phyloP scores from a whole-genome alignment of 2,113 vertebrate genomes.

The Pampusana beccarii region DNA sequence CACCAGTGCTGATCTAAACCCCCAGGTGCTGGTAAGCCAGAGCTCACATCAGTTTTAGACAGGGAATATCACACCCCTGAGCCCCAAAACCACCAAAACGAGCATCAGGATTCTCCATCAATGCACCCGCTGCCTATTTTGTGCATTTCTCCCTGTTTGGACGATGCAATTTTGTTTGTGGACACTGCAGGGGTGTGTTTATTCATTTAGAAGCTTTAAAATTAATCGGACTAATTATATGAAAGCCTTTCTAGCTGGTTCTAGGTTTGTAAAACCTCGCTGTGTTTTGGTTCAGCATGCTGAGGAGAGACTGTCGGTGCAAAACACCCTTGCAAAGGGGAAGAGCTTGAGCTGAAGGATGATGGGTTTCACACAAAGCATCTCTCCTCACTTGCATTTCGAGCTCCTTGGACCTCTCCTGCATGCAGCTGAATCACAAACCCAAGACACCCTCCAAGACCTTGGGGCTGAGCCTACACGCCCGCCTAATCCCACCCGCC shows the following conservation, averaged over 20 bases:
- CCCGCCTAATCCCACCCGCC: background rate
- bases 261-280: background rate
- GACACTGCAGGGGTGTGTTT: background rate
- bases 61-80: background rate
- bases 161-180: background rate
- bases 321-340: fast-evolving
- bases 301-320: background rate
- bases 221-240: background rate
- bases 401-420: background rate
- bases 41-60: fast-evolving
- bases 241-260: background rate
- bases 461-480: background rate
- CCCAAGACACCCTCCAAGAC: too few species aligned
- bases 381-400: background rate
- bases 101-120: background rate
- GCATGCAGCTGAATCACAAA: background rate
- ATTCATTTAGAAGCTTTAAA: slow-evolving; percentile 1
- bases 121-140: background rate
- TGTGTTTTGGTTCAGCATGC: background rate
- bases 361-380: background rate
- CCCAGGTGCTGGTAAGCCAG: background rate
- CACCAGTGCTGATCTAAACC: background rate
- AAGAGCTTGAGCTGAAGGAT: background rate
- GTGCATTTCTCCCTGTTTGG: background rate
- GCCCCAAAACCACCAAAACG: background rate